Base-by-base conservation (phyloP, 1,140 invertebrate genomes). In the Ctenoplectra terminalis region DNA sequence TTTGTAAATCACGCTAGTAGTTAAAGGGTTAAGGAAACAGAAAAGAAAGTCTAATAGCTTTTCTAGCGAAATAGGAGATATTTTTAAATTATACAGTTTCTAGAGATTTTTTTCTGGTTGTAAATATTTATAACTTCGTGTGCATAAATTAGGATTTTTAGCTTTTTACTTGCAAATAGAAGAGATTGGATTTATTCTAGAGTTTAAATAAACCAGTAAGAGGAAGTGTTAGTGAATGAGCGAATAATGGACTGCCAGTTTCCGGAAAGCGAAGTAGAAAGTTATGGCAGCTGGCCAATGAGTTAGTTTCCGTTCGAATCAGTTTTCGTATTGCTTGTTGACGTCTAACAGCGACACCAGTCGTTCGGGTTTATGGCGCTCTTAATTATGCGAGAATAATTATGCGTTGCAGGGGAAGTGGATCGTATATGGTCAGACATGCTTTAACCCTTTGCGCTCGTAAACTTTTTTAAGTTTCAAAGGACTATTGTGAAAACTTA, bases 251-350 rank as follows among this genome's bases (percentile, higher is more conserved):
- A 52, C 58, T 20, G 46, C 31, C n/a, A 48, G 60, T 26, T 52
- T 50, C 58, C 31, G 17, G 23, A 37, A 63, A 15, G 6, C 31
- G 17, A 23, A 31, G 15, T 63, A 17, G 58, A 63, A 74, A 63
- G 58, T 63, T 74, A 17, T 74, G 72, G 46, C 72, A 63, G 72
- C 31, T 52, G 31, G 50, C 61, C 37, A 66, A 63, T 34, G n/a
- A 56, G 61, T 66, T 56, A 31, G 50, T 76, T 76, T 67, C 48
- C 37, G 37, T 46, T 56, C n/a, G 23, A 2, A n/a, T 56, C n/a
- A 40, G 26, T 5, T 40, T n/a, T 29, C 11, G 23, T 54, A 40
- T 6, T 60, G 40, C 23, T 60, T 11, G 15, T 43, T 37, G 15
- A 66, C 46, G 29, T 61, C 20, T n/a, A 48, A 23, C 23, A 61